Percentiles rank a stretch among this genome's conserved stretches.
Conservation (phyloP, 2,888 invertebrate genomes). For the Eretmocerus hayati region DNA sequence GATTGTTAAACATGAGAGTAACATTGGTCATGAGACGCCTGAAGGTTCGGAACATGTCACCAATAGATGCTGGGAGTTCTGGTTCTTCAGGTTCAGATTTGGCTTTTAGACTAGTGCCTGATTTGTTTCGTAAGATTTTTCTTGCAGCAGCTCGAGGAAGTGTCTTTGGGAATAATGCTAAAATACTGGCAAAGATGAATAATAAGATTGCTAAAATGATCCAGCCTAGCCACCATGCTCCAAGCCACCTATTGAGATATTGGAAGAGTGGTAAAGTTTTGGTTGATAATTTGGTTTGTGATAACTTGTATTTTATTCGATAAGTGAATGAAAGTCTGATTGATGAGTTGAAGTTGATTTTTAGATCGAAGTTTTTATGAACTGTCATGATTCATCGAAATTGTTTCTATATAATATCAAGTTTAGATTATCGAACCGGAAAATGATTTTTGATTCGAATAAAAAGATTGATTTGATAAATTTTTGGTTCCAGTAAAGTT, state of each 20-base stretch:
- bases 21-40: conserved; percentile 59
- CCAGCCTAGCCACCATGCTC: conserved; percentile 81
- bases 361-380: too few species aligned
- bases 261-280: too few species aligned
- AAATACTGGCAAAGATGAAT: conserved; percentile 54
- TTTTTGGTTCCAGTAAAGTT: too few species aligned
- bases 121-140: conserved; percentile 43
- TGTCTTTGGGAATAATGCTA: conserved; percentile 64
- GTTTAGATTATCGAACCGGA: too few species aligned
- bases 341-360: too few species aligned
- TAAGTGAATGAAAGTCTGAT: too few species aligned
- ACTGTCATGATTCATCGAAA: too few species aligned
- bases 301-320: too few species aligned
- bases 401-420: too few species aligned
- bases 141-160: conserved; percentile 60
- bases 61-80: conserved; percentile 38
- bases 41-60: conserved; percentile 60
- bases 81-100: conserved; percentile 28
- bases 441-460: too few species aligned
- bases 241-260: conserved; percentile 62
- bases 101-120: conserved; percentile 28
- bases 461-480: too few species aligned
- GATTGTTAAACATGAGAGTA: conserved; percentile 65
- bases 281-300: too few species aligned
- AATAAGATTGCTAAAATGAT: conserved; percentile 56